Percentiles rank a stretch among this genome's conserved stretches.
phyloP scores from a whole-genome alignment of 2,888 invertebrate species.

The Melanargia galathea region DNA sequence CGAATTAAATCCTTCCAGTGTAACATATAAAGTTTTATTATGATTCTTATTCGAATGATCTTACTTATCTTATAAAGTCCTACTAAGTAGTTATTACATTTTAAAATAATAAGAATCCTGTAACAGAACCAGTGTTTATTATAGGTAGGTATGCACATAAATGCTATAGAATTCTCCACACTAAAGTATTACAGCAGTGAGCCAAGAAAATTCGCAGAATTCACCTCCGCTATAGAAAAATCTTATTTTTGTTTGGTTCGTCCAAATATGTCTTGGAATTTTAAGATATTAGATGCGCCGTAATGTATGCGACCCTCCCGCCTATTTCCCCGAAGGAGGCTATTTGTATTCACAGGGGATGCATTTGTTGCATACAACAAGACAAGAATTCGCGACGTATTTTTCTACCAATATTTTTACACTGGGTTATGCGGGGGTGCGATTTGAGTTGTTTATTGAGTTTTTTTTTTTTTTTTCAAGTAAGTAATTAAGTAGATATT shows the following conservation, averaged over 20 bases:
- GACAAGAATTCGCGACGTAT: slow-evolving; percentile 42
- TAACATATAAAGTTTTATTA: too few relatives aligned
- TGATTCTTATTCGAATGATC: too few relatives aligned
- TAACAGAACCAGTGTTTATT: too few relatives aligned
- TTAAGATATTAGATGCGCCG: slow-evolving; percentile 55
- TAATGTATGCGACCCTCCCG: slow-evolving; percentile 49
- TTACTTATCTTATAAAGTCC: too few relatives aligned
- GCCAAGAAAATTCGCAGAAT: slow-evolving; percentile 27
- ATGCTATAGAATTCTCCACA: slow-evolving; percentile 8
- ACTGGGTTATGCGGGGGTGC: slow-evolving; percentile 4
- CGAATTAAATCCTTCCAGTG: too few relatives aligned
- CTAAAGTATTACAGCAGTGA: slow-evolving; percentile 3
- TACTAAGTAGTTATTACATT: too few relatives aligned
- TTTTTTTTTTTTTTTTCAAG: not conserved
- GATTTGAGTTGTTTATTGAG: slow-evolving; percentile 7
- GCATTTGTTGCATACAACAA: slow-evolving; percentile 50
- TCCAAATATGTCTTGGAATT: slow-evolving; percentile 49
- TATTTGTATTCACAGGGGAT: slow-evolving; percentile 55
- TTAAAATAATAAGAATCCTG: too few relatives aligned
- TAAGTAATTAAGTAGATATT: too few relatives aligned
- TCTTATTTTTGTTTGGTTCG: slow-evolving; percentile 47
- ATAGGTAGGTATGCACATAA: too few relatives aligned
- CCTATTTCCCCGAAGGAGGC: slow-evolving; percentile 49
- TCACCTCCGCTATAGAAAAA: slow-evolving; percentile 33
- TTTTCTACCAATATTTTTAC: slow-evolving; percentile 31